Evolutionary conservation across 2,797 vertebrate species (phyloP).

Genomic region (Galaxias olidus): DNA sequence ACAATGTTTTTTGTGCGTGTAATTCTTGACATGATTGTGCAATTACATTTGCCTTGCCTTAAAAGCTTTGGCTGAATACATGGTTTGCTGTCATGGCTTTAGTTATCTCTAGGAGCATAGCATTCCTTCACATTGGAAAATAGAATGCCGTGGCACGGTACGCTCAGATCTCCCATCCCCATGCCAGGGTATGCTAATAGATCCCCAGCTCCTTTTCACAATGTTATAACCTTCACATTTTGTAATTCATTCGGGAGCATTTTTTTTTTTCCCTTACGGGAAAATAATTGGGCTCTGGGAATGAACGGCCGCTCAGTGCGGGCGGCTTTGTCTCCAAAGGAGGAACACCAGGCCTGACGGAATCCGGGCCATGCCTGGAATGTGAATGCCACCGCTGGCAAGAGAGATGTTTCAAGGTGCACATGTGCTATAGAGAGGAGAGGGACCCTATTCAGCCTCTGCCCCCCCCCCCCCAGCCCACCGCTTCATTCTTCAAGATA

Average conservation of each 20-base stretch:
- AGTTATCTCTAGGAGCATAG: too few relatives aligned
- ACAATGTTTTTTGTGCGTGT: not conserved
- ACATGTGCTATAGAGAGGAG: constrained; percentile 57
- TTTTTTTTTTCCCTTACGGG: too few relatives aligned
- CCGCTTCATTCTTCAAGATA: constrained; percentile 82
- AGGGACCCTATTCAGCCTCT: constrained; percentile 72
- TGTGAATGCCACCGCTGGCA: constrained; percentile 69
- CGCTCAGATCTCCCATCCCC: too few relatives aligned
- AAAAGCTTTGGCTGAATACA: too few relatives aligned
- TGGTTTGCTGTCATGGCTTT: too few relatives aligned
- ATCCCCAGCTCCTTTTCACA: too few relatives aligned
- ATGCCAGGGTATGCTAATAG: too few relatives aligned
- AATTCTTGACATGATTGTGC: not conserved
- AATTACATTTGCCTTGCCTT: not conserved
- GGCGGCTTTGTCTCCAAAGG: constrained; percentile 63
- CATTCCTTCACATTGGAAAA: too few relatives aligned
- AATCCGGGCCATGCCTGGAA: constrained; percentile 78
- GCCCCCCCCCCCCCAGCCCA: constrained; percentile 70
- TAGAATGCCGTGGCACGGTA: too few relatives aligned
- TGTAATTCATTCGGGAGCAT: too few relatives aligned
- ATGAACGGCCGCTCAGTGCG: constrained; percentile 55
- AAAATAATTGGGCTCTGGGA: too few relatives aligned
- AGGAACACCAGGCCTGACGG: constrained; percentile 39
- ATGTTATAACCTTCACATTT: too few relatives aligned
- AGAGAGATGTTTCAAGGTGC: constrained; percentile 79